Base-by-base conservation (phyloP, 2,113 vertebrate genomes). In the Paedocypris sp. region DNA sequence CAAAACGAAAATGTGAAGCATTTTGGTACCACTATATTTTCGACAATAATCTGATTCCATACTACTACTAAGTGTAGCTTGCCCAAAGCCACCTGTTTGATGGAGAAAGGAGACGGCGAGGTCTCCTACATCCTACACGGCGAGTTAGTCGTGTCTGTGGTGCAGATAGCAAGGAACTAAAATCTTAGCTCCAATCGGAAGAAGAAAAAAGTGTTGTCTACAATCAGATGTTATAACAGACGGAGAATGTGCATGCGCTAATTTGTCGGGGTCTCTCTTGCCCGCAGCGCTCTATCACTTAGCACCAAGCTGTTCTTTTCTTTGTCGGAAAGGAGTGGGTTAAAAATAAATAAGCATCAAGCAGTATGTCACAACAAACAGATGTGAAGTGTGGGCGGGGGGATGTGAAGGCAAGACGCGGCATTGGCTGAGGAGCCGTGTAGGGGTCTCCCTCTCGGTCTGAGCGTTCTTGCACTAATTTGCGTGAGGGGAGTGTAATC, bases 11-110 rank as follows among this genome's bases (percentile, higher is more conserved):
- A n/a, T n/a, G n/a, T n/a, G n/a, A n/a, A n/a, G n/a, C n/a, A n/a
- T n/a, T n/a, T n/a, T n/a, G n/a, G n/a, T n/a, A n/a, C n/a, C n/a
- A n/a, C n/a, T n/a, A n/a, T n/a, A n/a, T n/a, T n/a, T n/a, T n/a
- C n/a, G n/a, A n/a, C n/a, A n/a, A n/a, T n/a, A n/a, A n/a, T n/a
- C n/a, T n/a, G n/a, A n/a, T 49, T 31, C 26, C 19, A 12, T 28
- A 25, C 5, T 25, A 33, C 35, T 53, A 26, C 38, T 58, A 45
- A 58, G 39, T 12, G 16, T 12, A 15, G 16, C 49, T 46, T 58
- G 36, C 58, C 42, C 25, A 32, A 10, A 4, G 12, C 59, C 69
- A 71, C 69, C 69, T 67, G 69, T 67, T 63, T 67, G 64, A 71
- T 62, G 47, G 52, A 33, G n/a, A 58, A 48, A 65, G 54, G 51